Evolutionary conservation across 2,888 invertebrate genomes (phyloP).

Genomic region (Tetragonula carbonaria): DNA sequence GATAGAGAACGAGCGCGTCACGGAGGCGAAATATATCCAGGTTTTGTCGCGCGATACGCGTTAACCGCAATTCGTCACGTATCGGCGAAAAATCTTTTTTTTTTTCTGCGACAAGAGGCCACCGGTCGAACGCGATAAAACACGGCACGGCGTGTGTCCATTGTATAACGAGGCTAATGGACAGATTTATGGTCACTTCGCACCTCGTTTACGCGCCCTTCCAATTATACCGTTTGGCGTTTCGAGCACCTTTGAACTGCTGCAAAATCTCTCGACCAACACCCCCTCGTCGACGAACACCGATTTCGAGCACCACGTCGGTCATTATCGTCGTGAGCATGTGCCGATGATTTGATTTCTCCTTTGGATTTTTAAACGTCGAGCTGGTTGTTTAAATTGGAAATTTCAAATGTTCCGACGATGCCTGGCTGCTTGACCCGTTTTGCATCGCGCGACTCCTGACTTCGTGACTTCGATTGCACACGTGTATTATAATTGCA

Average conservation of each 20-base stretch:
- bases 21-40: slow-evolving; percentile 30
- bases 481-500: no score
- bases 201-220: slow-evolving; percentile 46
- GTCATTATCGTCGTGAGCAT: no score
- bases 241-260: slow-evolving; percentile 27
- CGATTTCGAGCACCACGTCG: neutral
- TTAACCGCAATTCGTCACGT: slow-evolving; percentile 62
- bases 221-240: slow-evolving; percentile 31
- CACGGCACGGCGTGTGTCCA: slow-evolving; percentile 55
- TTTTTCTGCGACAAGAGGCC: slow-evolving; percentile 12
- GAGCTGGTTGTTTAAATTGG: no score
- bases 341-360: neutral
- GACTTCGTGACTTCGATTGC: no score
- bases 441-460: no score
- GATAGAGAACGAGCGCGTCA: slow-evolving; percentile 34
- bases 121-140: slow-evolving; percentile 63
- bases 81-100: slow-evolving; percentile 61
- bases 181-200: slow-evolving; percentile 59
- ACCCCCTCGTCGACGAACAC: neutral
- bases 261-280: slow-evolving; percentile 21
- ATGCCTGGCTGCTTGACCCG: no score
- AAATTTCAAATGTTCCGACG: no score
- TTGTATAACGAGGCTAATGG: slow-evolving; percentile 47
- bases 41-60: slow-evolving; percentile 53
- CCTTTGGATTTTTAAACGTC: no score